Evolutionary conservation across 2,113 vertebrate genomes (phyloP).

Genomic region (Ia io): DNA sequence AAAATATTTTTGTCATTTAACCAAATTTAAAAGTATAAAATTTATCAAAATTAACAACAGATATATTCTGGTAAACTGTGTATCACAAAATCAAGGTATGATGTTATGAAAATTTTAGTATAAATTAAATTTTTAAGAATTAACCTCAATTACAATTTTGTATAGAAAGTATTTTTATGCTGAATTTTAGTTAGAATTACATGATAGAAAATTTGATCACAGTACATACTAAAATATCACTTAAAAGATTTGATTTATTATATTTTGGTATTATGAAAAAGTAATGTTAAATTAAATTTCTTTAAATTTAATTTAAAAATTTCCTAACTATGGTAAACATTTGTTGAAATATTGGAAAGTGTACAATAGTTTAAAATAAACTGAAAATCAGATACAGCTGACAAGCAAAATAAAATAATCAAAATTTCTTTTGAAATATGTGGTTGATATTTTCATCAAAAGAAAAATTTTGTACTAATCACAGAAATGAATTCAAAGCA

Average conservation of each 20-base stretch:
- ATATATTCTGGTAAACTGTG: neutral
- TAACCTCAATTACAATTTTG: neutral
- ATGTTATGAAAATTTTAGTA: neutral
- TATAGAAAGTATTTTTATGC: neutral
- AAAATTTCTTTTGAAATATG: slow-evolving; percentile 12
- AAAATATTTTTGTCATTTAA: slow-evolving; percentile 36
- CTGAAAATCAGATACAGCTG: neutral
- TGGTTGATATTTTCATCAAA: neutral
- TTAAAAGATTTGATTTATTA: neutral
- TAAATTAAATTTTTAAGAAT: neutral
- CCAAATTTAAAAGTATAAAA: slow-evolving; percentile 3
- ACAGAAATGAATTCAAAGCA: slow-evolving; percentile 24
- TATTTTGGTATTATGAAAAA: neutral
- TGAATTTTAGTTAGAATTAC: neutral
- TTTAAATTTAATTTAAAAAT: no score
- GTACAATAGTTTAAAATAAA: neutral
- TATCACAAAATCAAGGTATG: neutral
- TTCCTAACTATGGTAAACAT: neutral
- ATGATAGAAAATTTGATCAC: neutral
- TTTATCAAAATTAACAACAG: neutral
- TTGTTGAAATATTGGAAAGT: neutral
- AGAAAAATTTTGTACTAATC: neutral
- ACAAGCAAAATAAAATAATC: neutral
- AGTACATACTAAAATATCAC: neutral
- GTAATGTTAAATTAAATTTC: neutral